Percentiles rank a stretch among this genome's conserved stretches.
These are phyloP conservation scores for Chrysodeixis includens DNA, from an alignment of 2,888 invertebrate genomes.

Conservation along the genomic window DNA sequence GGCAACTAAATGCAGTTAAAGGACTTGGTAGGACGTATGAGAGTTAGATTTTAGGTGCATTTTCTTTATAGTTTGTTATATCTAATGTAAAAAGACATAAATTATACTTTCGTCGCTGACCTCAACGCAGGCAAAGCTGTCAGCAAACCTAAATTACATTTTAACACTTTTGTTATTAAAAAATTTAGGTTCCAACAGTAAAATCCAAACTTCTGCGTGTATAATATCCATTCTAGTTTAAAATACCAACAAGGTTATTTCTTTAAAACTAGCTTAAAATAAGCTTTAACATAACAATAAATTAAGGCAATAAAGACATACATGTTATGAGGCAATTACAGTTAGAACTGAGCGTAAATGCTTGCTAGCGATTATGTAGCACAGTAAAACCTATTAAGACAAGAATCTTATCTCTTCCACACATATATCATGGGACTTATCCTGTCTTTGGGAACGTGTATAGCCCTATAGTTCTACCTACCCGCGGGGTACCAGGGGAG, in stretches of 20 bases:
- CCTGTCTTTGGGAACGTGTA: slow-evolving; percentile 2
- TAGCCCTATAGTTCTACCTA: neutral
- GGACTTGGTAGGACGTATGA: too few relatives aligned
- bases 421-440: slow-evolving; percentile 7
- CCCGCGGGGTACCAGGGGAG: neutral
- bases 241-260: neutral
- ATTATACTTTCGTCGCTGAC: too few relatives aligned
- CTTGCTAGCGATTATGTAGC: slow-evolving; percentile 21
- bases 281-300: slow-evolving; percentile 17
- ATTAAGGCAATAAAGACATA: slow-evolving; percentile 20
- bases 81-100: too few relatives aligned
- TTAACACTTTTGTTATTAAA: too few relatives aligned
- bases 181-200: neutral
- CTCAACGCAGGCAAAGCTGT: too few relatives aligned
- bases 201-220: neutral
- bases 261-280: neutral
- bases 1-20: too few relatives aligned
- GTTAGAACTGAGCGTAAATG: slow-evolving; percentile 28
- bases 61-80: too few relatives aligned
- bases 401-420: slow-evolving; percentile 31
- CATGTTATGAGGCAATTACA: slow-evolving; percentile 33
- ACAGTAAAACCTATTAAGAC: slow-evolving; percentile 33
- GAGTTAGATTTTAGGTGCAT: too few relatives aligned
- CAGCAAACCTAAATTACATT: too few relatives aligned
- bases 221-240: neutral